Evolutionary conservation across 2,113 vertebrate species (phyloP).

Genomic region (Mustelus asterias): DNA sequence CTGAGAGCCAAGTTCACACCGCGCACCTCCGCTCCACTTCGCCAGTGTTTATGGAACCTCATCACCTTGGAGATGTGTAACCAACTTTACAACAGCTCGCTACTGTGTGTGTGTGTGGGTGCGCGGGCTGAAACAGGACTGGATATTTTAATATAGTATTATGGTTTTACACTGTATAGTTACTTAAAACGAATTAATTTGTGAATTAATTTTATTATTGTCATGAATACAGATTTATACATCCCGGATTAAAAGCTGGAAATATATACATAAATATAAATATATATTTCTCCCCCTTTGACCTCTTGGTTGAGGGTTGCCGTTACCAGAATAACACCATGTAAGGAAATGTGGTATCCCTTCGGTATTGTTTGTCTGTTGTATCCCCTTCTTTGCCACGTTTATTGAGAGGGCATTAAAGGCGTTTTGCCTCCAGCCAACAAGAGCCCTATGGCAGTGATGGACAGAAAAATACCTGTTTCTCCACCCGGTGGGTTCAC

Average conservation of each 20-base stretch:
- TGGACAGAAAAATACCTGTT: background rate
- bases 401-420: background rate
- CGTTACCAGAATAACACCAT: background rate
- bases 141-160: background rate
- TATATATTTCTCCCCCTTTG: background rate
- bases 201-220: background rate
- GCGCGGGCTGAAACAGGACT: background rate
- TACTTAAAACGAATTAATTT: background rate
- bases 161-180: background rate
- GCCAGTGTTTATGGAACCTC: background rate
- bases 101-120: too few relatives aligned
- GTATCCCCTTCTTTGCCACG: background rate
- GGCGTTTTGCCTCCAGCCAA: background rate
- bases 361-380: background rate
- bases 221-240: background rate
- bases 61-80: constrained; percentile 4
- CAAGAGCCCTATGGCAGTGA: background rate
- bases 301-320: background rate
- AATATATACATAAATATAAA: background rate
- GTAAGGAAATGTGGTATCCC: background rate
- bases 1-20: background rate
- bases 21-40: background rate
- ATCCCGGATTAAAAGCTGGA: background rate
- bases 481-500: background rate
- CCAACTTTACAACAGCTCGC: background rate